Base-by-base conservation (phyloP, 1,140 invertebrate genomes). In the Drosophila subpulchrella region DNA sequence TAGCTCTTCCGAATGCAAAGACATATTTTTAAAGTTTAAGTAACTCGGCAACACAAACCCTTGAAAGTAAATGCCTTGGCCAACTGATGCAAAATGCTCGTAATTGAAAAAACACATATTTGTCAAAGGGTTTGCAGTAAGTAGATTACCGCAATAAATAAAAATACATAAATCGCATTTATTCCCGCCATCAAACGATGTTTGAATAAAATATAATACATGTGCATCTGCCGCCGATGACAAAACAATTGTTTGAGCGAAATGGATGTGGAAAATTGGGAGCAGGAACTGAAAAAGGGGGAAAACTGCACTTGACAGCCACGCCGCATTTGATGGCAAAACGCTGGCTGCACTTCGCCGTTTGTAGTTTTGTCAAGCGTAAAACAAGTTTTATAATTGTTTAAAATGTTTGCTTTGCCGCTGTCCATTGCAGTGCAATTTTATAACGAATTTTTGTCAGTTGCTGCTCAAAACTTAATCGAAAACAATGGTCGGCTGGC, bases 381-480 rank as follows among this genome's bases (percentile, higher is more conserved):
- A 83, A 88, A 88, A 88, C 83, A 88, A 88, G 83, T 88, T 88
- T 88, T 89, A 88, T 88, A 88, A 88, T 88, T 88, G 83, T 88
- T 88, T 89, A 83, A 86, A 89, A 88, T 86, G 82, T 86, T 82
- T 82, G 83, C 84, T 51, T 68, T 58, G 30, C 54, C 39, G 77
- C 72, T 74, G 84, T 89, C 84, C 84, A 70, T 42, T 83, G 67
- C 83, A 89, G 58, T 74, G 79, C 83, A 80, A 83, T 88, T 84
- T 88, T 88, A 89, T 83, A 88, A 88, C 75, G 79, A 88, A 89
- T 88, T 88, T 75, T 89, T 89, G 84, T 88, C 83, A 88, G 83
- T 89, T 88, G 83, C 62, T 59, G 75, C 84, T 83, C 84, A 70
- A 86, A 88, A 86, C 79, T 88, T 77, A 86, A 86, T 86, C 83